Evolutionary conservation across 2,888 invertebrate genomes (phyloP).

Genomic region (Baronia brevicornis): DNA sequence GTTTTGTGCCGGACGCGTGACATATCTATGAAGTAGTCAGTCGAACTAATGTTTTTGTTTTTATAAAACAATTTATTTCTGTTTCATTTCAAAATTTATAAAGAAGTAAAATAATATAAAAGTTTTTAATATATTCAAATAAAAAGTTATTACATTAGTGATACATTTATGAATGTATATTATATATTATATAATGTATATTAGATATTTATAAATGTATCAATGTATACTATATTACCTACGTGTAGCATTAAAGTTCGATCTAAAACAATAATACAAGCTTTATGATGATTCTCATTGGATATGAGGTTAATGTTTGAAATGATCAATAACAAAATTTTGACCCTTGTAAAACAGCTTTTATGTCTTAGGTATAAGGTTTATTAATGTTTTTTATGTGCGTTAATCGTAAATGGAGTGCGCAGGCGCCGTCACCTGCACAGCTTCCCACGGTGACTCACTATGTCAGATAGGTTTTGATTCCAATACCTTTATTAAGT

Average conservation of each 20-base stretch:
- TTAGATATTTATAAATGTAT: too few relatives aligned
- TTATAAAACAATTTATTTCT: too few relatives aligned
- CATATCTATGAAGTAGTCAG: too few relatives aligned
- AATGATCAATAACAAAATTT: not conserved
- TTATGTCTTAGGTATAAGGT: slow-evolving; percentile 12
- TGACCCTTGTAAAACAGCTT: slow-evolving; percentile 5
- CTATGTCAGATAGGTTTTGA: slow-evolving; percentile 24
- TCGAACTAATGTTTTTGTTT: too few relatives aligned
- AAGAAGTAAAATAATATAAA: too few relatives aligned
- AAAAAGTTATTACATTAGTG: too few relatives aligned
- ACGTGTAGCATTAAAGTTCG: slow-evolving; percentile 9
- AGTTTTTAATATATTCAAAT: too few relatives aligned
- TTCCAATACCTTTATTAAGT: slow-evolving; percentile 11
- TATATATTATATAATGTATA: too few relatives aligned
- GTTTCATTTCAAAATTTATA: too few relatives aligned
- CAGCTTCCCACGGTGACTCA: slow-evolving; percentile 58
- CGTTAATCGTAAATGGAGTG: slow-evolving; percentile 23
- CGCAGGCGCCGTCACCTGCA: slow-evolving; percentile 45
- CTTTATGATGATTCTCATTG: slow-evolving; percentile 6
- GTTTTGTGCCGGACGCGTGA: too few relatives aligned
- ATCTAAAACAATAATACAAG: slow-evolving; percentile 13
- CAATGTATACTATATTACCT: too few relatives aligned
- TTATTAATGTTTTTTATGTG: slow-evolving; percentile 5
- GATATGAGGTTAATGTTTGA: slow-evolving; percentile 11
- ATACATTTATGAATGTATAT: too few relatives aligned